A percentile compares a stretch with the other conserved stretches of the same genome.
Conservation (phyloP, 2,888 invertebrate species). For the Oasisia sp. region DNA sequence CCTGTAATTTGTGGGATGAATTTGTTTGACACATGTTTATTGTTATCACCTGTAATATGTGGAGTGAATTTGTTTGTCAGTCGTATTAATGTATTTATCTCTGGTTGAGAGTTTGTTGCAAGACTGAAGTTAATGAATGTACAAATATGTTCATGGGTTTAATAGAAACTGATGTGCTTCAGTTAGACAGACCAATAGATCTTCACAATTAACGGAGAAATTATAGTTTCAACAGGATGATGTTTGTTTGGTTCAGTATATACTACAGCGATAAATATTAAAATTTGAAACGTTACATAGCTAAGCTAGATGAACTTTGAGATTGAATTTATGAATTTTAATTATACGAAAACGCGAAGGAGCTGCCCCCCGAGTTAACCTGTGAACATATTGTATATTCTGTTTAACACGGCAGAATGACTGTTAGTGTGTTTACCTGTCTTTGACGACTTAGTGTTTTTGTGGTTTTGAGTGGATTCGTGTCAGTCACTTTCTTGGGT, state of each 20-base stretch:
- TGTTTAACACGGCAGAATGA: not conserved
- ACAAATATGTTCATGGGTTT: not conserved
- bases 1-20: too few relatives aligned
- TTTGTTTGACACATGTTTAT: too few relatives aligned
- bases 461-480: not conserved
- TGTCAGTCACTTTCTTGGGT: not conserved
- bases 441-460: not conserved
- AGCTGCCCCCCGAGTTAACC: not conserved
- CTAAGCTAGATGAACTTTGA: not conserved
- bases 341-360: not conserved
- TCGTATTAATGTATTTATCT: too few relatives aligned
- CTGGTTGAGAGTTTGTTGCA: not conserved
- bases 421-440: not conserved
- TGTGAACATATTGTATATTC: not conserved
- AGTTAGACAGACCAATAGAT: too few relatives aligned
- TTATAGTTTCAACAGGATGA: too few relatives aligned
- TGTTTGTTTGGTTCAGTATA: too few relatives aligned
- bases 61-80: too few relatives aligned
- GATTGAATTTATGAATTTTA: not conserved
- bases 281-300: too few relatives aligned
- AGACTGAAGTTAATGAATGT: not conserved
- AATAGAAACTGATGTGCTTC: not conserved
- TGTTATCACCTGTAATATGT: too few relatives aligned
- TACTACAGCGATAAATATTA: too few relatives aligned
- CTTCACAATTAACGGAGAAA: too few relatives aligned